Evolutionary conservation across 2,797 vertebrate species (phyloP), one percentile per base, ranked within the genome.

Genomic region (Columba guinea): DNA sequence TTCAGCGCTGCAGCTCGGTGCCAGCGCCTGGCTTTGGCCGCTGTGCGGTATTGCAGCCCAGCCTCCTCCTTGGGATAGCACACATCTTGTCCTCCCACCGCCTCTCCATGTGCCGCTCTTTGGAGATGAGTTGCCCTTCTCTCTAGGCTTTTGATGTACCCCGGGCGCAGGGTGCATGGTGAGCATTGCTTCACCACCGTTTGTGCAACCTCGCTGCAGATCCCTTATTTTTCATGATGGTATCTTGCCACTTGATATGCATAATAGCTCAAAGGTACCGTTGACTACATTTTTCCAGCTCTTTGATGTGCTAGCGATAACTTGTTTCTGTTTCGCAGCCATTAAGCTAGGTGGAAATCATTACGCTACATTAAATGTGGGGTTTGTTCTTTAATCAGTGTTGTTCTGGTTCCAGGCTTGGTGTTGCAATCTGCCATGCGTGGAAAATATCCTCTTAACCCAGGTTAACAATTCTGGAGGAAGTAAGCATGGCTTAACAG

Each of bases 231-330:
- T 92, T 91, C 87, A 39, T 7, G 94, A 95, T 94, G 86, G 60
- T 97, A 96, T 97, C 95, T 90, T 15, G 23, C 94, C 87, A 41
- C 85, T 95, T 87, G 92, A 88, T 90, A 81, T 60, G 93, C 93
- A 84, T 49, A 94, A 89, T 84, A 63, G 95, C 96, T 96, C 94
- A 76, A 46, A 96, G 96, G 95, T 79, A 93, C 95, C 93, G 94
- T 94, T 96, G 95, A 96, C 89, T 94, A 74, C 95, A 28, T 93
- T 96, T 95, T 94, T 91, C 96, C 95, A 96, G 91, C 70, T 4
- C 95, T 97, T 97, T 96, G 96, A 96, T 97, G 95, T 96, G 94
- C 94, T 60, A 84, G 87, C 17, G 86, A 94, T 91, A 95, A 93
- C 87, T 92, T 60, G 89, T 94, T 93, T 94, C 95, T 96, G 93